Conservation (phyloP, 2,888 invertebrate genomes). For the Galerucella calmariensis region DNA sequence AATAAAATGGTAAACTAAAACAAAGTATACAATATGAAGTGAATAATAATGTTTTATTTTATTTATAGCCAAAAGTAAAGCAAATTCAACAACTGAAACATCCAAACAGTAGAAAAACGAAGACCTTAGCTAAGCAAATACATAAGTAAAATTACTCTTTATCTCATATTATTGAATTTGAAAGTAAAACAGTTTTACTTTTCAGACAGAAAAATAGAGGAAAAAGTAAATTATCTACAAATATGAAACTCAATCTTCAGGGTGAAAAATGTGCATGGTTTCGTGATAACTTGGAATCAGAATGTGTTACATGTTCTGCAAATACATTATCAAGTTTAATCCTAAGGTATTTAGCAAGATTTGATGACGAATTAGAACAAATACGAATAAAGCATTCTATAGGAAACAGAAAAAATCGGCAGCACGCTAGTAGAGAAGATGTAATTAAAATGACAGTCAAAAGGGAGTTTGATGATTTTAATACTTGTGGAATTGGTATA, state of each 20-base stretch:
- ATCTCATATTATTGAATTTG: constrained; percentile 10
- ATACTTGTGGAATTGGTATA: constrained; percentile 75
- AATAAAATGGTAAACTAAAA: background rate
- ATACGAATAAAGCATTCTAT: constrained; percentile 81
- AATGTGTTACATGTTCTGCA: constrained; percentile 67
- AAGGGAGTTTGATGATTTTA: constrained; percentile 79
- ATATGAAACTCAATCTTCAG: constrained; percentile 77
- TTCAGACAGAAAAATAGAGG: constrained; percentile 69
- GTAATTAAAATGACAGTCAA: constrained; percentile 81
- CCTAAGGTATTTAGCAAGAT: constrained; percentile 52
- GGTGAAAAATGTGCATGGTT: constrained; percentile 59
- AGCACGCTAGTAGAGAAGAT: constrained; percentile 84
- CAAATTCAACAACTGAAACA: constrained; percentile 75
- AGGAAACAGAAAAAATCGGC: constrained; percentile 77
- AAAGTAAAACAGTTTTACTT: constrained; percentile 37
- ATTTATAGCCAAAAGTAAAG: constrained; percentile 65
- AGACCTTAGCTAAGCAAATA: constrained; percentile 76
- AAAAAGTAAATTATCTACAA: constrained; percentile 73
- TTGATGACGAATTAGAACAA: constrained; percentile 57
- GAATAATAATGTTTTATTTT: constrained; percentile 15
- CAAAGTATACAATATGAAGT: background rate
- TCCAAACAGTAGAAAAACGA: constrained; percentile 87
- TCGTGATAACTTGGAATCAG: background rate
- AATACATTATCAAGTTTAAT: constrained; percentile 70
- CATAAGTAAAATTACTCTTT: constrained; percentile 67